Conservation (phyloP, 2,888 invertebrate genomes). For the Mythimna loreyi region DNA sequence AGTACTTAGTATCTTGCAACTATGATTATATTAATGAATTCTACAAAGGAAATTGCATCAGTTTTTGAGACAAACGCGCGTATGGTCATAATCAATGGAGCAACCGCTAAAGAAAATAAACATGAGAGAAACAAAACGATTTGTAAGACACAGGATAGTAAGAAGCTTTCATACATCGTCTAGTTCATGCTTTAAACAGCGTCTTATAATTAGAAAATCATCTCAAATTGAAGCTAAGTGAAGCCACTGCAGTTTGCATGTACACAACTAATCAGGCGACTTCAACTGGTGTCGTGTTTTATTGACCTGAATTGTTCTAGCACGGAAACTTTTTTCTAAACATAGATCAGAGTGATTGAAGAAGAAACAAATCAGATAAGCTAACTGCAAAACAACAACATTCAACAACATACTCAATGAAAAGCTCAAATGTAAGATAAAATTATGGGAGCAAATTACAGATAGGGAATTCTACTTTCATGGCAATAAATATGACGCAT, state of each 20-base stretch:
- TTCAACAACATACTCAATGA: neutral
- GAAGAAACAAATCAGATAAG: conserved; percentile 1
- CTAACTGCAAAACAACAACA: neutral
- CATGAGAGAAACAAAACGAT: neutral
- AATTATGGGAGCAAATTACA: neutral
- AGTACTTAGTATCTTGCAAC: conserved; percentile 35
- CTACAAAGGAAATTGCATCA: conserved; percentile 38
- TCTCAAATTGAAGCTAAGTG: conserved; percentile 35
- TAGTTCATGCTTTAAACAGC: conserved; percentile 8
- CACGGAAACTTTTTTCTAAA: conserved; percentile 38
- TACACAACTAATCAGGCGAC: conserved; percentile 52
- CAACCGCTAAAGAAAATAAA: neutral
- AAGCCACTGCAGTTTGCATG: conserved; percentile 59
- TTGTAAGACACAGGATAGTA: neutral
- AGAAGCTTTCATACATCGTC: neutral
- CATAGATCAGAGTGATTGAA: conserved; percentile 8
- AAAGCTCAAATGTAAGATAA: conserved; percentile 10
- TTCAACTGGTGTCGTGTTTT: conserved; percentile 65
- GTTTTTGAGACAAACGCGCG: conserved; percentile 7
- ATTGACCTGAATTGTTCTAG: conserved; percentile 69
- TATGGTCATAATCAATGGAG: neutral
- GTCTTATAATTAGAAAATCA: conserved; percentile 26
- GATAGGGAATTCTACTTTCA: neutral
- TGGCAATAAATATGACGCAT: conserved; percentile 39
- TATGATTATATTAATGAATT: conserved; percentile 28